Percentiles rank a stretch among this genome's conserved stretches.
Evolutionary conservation across 2,888 invertebrate species (phyloP).

Genomic region (Metopia argyrocephala): DNA sequence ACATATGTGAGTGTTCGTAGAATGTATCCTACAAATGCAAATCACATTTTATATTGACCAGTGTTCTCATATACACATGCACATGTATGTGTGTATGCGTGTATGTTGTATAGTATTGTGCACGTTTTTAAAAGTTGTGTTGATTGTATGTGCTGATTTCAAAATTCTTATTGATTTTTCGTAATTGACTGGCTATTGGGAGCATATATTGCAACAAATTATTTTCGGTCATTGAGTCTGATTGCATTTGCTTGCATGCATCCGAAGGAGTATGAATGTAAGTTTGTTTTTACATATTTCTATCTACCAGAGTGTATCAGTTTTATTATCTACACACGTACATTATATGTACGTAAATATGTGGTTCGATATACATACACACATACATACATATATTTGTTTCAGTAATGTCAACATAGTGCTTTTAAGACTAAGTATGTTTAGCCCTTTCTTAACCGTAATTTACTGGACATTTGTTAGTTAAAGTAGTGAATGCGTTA

Average conservation of each 20-base stretch:
- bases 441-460: too few species aligned
- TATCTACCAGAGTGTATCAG: background rate
- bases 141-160: slow-evolving; percentile 45
- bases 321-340: slow-evolving; percentile 15
- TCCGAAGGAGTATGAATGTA: background rate
- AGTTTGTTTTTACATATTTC: background rate
- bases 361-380: slow-evolving; percentile 21
- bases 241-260: slow-evolving; percentile 55
- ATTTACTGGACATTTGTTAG: too few species aligned
- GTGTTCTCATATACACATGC: too few species aligned
- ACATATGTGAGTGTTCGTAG: background rate
- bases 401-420: too few species aligned
- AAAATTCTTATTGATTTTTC: slow-evolving; percentile 57
- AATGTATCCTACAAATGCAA: background rate
- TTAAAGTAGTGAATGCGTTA: too few species aligned
- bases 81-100: too few species aligned
- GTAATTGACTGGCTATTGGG: slow-evolving; percentile 51
- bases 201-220: slow-evolving; percentile 60
- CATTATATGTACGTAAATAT: slow-evolving; percentile 13
- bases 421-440: too few species aligned
- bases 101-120: slow-evolving; percentile 35
- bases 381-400: background rate
- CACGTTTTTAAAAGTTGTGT: slow-evolving; percentile 27
- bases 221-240: slow-evolving; percentile 65
- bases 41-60: background rate